Conservation (phyloP, 2,888 invertebrate genomes). For the Leucozona laternaria region DNA sequence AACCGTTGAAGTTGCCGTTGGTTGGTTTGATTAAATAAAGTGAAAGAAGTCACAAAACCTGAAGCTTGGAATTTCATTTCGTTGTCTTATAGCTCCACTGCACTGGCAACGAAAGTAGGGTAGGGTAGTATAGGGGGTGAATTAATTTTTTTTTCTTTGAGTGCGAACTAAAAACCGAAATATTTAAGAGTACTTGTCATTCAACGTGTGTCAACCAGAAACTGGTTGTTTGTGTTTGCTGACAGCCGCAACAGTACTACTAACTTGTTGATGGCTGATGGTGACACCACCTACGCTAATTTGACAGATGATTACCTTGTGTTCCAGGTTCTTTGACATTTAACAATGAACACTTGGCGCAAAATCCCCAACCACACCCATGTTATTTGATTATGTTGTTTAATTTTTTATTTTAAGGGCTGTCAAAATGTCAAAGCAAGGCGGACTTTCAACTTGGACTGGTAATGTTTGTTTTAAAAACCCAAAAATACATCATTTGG, state of each 20-base stretch:
- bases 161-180: background rate
- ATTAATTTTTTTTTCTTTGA: conserved; percentile 49
- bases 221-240: conserved; percentile 36
- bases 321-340: conserved; percentile 51
- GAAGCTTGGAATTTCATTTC: conserved; percentile 63
- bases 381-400: background rate
- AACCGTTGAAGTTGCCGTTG: background rate
- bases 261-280: background rate
- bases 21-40: conserved; percentile 34
- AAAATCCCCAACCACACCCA: conserved; percentile 31
- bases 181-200: conserved; percentile 49
- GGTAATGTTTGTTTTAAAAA: conserved; percentile 14
- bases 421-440: conserved; percentile 11
- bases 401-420: conserved; percentile 33
- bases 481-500: conserved; percentile 34
- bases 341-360: conserved; percentile 22
- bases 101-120: background rate
- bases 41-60: conserved; percentile 71
- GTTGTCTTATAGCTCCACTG: background rate
- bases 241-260: background rate
- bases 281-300: conserved; percentile 47
- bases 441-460: background rate
- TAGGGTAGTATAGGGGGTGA: conserved; percentile 39
- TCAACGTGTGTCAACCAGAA: conserved; percentile 43
- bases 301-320: conserved; percentile 40